Evolutionary conservation across 2,888 invertebrate species (phyloP).

Genomic region (Scaptomyza tumidula): DNA sequence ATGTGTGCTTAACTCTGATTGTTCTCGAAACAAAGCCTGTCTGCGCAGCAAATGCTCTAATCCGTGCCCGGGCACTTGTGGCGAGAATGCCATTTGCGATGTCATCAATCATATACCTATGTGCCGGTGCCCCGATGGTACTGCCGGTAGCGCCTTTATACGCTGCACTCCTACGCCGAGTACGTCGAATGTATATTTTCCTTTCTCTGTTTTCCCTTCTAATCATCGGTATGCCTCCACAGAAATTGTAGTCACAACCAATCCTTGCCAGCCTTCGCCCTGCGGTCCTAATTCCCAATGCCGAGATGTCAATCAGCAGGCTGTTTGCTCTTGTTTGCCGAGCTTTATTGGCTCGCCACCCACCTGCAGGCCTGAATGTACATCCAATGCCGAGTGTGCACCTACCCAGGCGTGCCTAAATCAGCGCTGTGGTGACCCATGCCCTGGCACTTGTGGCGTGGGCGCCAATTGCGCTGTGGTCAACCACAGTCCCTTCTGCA

Average conservation of each 20-base stretch:
- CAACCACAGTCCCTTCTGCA: slow-evolving; percentile 92
- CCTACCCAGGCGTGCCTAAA: slow-evolving; percentile 91
- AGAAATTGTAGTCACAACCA: slow-evolving; percentile 83
- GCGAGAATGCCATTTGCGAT: slow-evolving; percentile 89
- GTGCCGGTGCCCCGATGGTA: slow-evolving; percentile 86
- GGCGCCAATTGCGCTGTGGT: slow-evolving; percentile 90
- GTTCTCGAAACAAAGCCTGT: slow-evolving; percentile 88
- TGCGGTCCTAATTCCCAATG: slow-evolving; percentile 93
- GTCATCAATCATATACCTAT: slow-evolving; percentile 90
- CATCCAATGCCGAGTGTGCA: slow-evolving; percentile 90
- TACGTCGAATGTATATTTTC: slow-evolving; percentile 33
- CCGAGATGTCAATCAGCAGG: slow-evolving; percentile 89
- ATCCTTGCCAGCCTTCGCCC: slow-evolving; percentile 89
- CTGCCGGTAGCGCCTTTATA: slow-evolving; percentile 88
- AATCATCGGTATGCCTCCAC: slow-evolving; percentile 21
- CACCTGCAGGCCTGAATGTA: slow-evolving; percentile 91
- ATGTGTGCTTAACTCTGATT: slow-evolving; percentile 90
- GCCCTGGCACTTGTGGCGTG: slow-evolving; percentile 92
- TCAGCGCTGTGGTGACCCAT: slow-evolving; percentile 92
- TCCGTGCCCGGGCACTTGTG: slow-evolving; percentile 91
- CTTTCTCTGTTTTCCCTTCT: background rate
- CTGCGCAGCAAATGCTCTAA: slow-evolving; percentile 90
- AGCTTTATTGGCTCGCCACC: slow-evolving; percentile 91
- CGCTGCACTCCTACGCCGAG: slow-evolving; percentile 84
- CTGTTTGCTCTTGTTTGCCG: slow-evolving; percentile 89